Evolutionary conservation across 1,140 invertebrate species (phyloP).

Genomic region (Asbolus verrucosus): DNA sequence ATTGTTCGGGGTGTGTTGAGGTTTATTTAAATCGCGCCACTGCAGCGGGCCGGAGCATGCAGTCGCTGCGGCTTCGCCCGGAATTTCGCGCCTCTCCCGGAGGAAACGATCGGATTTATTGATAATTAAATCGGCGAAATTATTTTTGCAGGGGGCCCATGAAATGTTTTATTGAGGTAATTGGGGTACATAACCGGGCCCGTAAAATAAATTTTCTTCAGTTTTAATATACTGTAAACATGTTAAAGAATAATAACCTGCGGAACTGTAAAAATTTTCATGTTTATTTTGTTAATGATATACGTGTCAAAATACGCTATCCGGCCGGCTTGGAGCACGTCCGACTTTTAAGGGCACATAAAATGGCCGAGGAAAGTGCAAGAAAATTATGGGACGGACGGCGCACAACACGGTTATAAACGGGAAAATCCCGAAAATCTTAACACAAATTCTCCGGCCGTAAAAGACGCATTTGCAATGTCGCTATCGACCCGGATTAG

Average conservation of each 20-base stretch:
- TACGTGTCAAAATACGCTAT: slow-evolving; percentile 29
- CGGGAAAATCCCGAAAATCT: not conserved
- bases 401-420: slow-evolving; percentile 9
- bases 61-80: no score
- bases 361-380: slow-evolving; percentile 18
- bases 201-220: slow-evolving; percentile 20
- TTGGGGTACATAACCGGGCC: not conserved
- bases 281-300: slow-evolving; percentile 31
- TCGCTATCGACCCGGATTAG: not conserved
- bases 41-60: no score
- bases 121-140: slow-evolving; percentile 3
- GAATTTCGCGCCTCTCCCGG: not conserved
- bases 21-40: slow-evolving; percentile 8
- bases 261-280: slow-evolving; percentile 20
- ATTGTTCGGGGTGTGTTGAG: not conserved
- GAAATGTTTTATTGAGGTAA: slow-evolving; percentile 8
- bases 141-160: slow-evolving; percentile 11
- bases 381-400: slow-evolving; percentile 21
- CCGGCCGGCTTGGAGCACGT: slow-evolving; percentile 19
- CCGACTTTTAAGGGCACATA: slow-evolving; percentile 31
- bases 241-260: slow-evolving; percentile 22
- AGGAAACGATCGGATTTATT: not conserved
- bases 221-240: slow-evolving; percentile 14
- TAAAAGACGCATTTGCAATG: not conserved
- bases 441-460: not conserved